These are phyloP conservation scores for Adelognathus sp. DNA, from an alignment of 2,888 invertebrate species.

Conservation along the genomic window DNA sequence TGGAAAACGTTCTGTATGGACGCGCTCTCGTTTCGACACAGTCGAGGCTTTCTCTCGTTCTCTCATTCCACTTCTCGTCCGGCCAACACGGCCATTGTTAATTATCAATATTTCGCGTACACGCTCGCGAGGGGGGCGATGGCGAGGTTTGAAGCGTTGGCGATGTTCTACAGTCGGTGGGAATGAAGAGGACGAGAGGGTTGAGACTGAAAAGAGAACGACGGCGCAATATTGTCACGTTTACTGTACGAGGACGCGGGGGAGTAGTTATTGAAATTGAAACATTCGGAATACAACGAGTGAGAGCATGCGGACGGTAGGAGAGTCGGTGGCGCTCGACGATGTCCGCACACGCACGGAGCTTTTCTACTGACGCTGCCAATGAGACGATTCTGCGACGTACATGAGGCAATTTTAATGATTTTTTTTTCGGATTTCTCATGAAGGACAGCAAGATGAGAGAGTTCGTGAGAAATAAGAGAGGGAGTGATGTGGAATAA, in stretches of 20 bases:
- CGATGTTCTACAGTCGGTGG: not conserved
- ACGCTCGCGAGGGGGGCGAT: constrained; percentile 47
- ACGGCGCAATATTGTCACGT: constrained; percentile 61
- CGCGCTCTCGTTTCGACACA: constrained; percentile 32
- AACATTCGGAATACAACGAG: constrained; percentile 77
- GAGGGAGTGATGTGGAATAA: no score
- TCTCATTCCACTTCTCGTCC: constrained; percentile 65
- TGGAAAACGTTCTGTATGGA: constrained; percentile 48
- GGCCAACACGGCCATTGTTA: constrained; percentile 78
- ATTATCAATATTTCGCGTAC: constrained; percentile 80
- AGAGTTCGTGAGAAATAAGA: not conserved
- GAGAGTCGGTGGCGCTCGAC: not conserved
- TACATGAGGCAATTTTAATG: no score
- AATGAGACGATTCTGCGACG: not conserved
- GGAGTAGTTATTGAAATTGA: constrained; percentile 82
- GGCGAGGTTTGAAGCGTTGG: not conserved
- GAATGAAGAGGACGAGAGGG: constrained; percentile 21
- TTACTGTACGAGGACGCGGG: constrained; percentile 78
- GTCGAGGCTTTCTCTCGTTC: constrained; percentile 54
- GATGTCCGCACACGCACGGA: constrained; percentile 42
- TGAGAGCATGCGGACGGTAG: constrained; percentile 53
- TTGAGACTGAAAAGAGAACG: constrained; percentile 35
- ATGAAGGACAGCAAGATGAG: no score
- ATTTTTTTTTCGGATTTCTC: not conserved
- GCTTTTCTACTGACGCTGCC: constrained; percentile 47